Evolutionary conservation across 2,113 vertebrate species (phyloP), one percentile per base, ranked within the genome.

Genomic region (Indicator maculatus): DNA sequence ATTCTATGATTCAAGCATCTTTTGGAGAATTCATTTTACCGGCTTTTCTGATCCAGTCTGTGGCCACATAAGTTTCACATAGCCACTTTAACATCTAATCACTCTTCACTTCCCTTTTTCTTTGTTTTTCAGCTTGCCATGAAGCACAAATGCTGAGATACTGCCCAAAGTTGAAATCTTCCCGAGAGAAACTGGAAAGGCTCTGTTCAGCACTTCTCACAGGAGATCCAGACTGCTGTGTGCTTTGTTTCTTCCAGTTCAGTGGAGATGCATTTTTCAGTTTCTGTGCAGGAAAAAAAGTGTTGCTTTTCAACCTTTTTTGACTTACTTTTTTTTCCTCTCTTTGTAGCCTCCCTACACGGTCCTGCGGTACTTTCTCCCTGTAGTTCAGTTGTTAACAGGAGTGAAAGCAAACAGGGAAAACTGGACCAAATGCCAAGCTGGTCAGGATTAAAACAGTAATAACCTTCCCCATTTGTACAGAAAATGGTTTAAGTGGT

Each of bases 81-180:
- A 58, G 12, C 33, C 69, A 4, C 58, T 0, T 0, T 80, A 79
- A 38, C 12, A 2, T 5, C 11, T 72, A 27, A 44, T 21, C 7
- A 31, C 31, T 33, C 24, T 66, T 63, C 77, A 36, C 60, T 70
- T 96, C 20, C 2, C 41, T 79, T 86, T 86, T 76, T 86, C 3
- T 89, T 73, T 93, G 65, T 70, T 90, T 97, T 89, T 83, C 95
- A 99, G 99, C 99, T 99, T 88, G 99, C 99, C 96, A 99, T 99
- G 99, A 99, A 99, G 98, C 99, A 99, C 98, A 99, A 99, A 96
- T 99, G 98, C 97, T 99, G 98, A 98, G 97, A 96, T 95, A 96
- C 97, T 98, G 97, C 96, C 97, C 90, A 83, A 97, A 95, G 78
- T 20, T 78, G 88, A 95, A 96, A 93, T 72, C 94, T 96, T 97